Evolutionary conservation across 2,113 vertebrate species (phyloP), one percentile per base, ranked within the genome.

Genomic region (Alectura lathami): DNA sequence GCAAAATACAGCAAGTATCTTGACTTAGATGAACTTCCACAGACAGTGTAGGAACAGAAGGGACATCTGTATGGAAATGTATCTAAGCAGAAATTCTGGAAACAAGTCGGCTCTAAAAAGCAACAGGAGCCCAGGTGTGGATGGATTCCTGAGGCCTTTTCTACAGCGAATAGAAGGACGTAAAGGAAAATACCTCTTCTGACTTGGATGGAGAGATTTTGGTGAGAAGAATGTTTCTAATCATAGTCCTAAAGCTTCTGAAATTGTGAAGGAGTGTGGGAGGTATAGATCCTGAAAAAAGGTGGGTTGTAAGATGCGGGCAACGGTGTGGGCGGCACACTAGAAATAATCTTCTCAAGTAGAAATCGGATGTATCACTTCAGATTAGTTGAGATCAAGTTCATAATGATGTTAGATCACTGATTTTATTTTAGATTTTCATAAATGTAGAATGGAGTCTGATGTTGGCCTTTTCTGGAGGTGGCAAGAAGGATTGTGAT

Each of bases 31-130:
- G 47, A 91, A 90, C 36, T 88, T 43, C 47, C 83, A 83, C 42
- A 92, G 69, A 34, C 38, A 90, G 11, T 50, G 38, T 66, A 89
- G 86, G 72, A 91, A 80, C 21, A 83, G 77, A 96, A 93, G 74
- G 70, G 86, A 89, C 22, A 32, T 83, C 80, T 74, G 43, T 59
- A 83, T 82, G 66, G 73, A 85, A 94, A 74, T 60, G 34, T 12
- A 94, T 70, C 45, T 70, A 82, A 79, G 53, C 48, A 82, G 53
- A 91, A 59, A 92, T 89, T 93, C 72, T 95, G 79, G 59, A 95
- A 96, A 84, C 83, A 88, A 83, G 83, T 89, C 29, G 87, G 51
- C 70, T 79, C 72, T 86, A 87, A 94, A 96, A 88, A 95, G 59
- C 57, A 69, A 83, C 24, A 75, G 32, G 43, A 91, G 32, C 79